Base-by-base conservation (phyloP, 1,140 invertebrate genomes). In the Trachymyrmex septentrionalis region DNA sequence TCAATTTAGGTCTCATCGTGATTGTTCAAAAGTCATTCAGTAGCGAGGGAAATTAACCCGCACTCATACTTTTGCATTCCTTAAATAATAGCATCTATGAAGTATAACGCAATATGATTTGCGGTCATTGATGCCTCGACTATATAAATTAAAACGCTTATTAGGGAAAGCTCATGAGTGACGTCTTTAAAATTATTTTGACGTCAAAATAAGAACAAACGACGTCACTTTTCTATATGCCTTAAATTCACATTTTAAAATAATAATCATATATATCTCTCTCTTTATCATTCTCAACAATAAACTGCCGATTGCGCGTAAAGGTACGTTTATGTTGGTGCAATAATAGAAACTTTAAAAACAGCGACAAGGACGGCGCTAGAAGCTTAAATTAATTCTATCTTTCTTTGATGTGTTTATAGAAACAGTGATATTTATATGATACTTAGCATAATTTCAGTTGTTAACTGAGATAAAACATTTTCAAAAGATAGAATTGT, bases 61-160 rank as follows among this genome's bases (percentile, higher is more conserved):
- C 16, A 69, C 30, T 81, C 64, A 81, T 81, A 69, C 48, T 55
- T 55, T 69, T 21, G 50, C 77, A 81, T 80, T 80, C 48, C 21
- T 53, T 14, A 67, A 78, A 50, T 27, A 34, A 78, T 53, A 78
- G 24, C 19, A 12, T 38, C 12, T 6, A 38, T 34, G 38, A 59
- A 38, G 1, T 14, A 71, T 24, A 48, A 48, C 0, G 21, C 27
- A 57, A 57, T 34, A 57, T 75, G 10, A 75, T 14, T 12, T 6
- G 5, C 3, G 14, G 7, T 27, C 48, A 67, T 67, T 21, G 4
- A 67, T 67, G n/a, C 5, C n/a, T 21, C 1, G 38, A 44, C 9
- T 21, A 21, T 44, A 67, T 44, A 16, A 44, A 38, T 66, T 64
- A 64, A 64, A 19, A 19, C 7, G 27, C 7, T n/a, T 64, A n/a